Percentiles rank a stretch among this genome's conserved stretches.
Evolutionary conservation across 2,888 invertebrate species (phyloP).

Genomic region (Masnerella sp.): DNA sequence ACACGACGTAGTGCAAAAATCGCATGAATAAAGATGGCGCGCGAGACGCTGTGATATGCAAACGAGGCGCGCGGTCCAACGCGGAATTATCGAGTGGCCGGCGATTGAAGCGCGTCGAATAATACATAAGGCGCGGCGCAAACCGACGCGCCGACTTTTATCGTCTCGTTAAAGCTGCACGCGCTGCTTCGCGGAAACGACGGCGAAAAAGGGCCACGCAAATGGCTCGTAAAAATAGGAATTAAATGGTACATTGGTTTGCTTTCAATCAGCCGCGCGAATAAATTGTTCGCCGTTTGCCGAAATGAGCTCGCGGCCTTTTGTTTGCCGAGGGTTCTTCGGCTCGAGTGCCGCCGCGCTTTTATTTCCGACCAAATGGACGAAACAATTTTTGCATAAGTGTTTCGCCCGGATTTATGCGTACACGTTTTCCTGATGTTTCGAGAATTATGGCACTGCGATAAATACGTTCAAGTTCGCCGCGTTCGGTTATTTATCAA

Average conservation of each 20-base stretch:
- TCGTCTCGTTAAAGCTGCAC: constrained; percentile 15
- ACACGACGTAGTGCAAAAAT: too few species aligned
- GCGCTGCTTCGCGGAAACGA: constrained; percentile 9
- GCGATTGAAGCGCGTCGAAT: constrained; percentile 42
- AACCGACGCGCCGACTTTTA: constrained; percentile 42
- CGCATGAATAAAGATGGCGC: too few species aligned
- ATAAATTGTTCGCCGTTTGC: constrained; percentile 25
- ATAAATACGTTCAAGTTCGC: too few species aligned
- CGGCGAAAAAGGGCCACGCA: constrained; percentile 4
- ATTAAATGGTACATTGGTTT: constrained; percentile 40
- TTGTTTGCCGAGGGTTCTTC: too few species aligned
- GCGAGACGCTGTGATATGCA: too few species aligned
- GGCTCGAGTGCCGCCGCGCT: too few species aligned
- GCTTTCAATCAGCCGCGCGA: constrained; percentile 31
- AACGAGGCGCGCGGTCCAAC: too few species aligned
- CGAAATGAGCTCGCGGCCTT: too few species aligned
- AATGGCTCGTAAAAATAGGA: constrained; percentile 39
- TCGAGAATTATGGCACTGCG: too few species aligned
- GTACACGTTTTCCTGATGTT: constrained; percentile 2
- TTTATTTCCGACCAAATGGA: constrained; percentile 2
- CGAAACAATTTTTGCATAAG: constrained; percentile 14
- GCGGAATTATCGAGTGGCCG: constrained; percentile 52
- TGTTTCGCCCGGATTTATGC: constrained; percentile 4
- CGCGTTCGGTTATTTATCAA: too few species aligned
- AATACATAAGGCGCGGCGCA: constrained; percentile 41